Conservation (phyloP, 2,113 vertebrate species). For the Aramus guarauna region DNA sequence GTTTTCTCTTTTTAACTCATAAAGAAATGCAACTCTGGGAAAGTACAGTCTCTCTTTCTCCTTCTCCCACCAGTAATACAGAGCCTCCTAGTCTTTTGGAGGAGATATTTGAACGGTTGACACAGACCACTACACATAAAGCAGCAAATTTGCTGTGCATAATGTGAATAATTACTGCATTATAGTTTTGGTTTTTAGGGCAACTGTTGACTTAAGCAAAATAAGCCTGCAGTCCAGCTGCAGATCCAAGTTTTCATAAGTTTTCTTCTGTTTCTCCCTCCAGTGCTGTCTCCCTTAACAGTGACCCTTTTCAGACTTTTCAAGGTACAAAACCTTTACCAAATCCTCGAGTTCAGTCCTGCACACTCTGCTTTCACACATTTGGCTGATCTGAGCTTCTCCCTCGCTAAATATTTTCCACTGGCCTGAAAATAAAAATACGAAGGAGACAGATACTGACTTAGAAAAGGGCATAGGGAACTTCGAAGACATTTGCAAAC, state of each 20-base stretch:
- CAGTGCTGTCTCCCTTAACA: slow-evolving; percentile 73
- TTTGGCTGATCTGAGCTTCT: slow-evolving; percentile 82
- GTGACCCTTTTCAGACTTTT: slow-evolving; percentile 79
- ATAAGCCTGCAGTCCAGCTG: slow-evolving; percentile 78
- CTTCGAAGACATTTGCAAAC: neutral
- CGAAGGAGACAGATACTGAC: slow-evolving; percentile 32
- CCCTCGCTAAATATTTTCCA: slow-evolving; percentile 85
- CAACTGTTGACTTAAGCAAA: slow-evolving; percentile 76
- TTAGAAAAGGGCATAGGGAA: neutral
- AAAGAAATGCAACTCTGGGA: slow-evolving; percentile 56
- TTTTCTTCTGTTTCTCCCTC: slow-evolving; percentile 66
- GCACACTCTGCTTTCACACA: slow-evolving; percentile 79
- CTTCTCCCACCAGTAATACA: slow-evolving; percentile 14
- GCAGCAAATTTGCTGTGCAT: slow-evolving; percentile 73
- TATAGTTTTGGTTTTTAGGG: slow-evolving; percentile 70
- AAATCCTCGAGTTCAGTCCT: slow-evolving; percentile 83
- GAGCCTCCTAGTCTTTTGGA: slow-evolving; percentile 58
- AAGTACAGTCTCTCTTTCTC: slow-evolving; percentile 45
- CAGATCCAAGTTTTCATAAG: slow-evolving; percentile 68
- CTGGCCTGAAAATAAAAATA: slow-evolving; percentile 74
- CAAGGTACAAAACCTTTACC: slow-evolving; percentile 82
- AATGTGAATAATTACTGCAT: slow-evolving; percentile 73
- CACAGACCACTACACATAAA: slow-evolving; percentile 73
- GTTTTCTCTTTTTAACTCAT: slow-evolving; percentile 55
- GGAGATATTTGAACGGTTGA: slow-evolving; percentile 66